Conservation (phyloP, 2,888 invertebrate genomes). For the Melitaea athalia region DNA sequence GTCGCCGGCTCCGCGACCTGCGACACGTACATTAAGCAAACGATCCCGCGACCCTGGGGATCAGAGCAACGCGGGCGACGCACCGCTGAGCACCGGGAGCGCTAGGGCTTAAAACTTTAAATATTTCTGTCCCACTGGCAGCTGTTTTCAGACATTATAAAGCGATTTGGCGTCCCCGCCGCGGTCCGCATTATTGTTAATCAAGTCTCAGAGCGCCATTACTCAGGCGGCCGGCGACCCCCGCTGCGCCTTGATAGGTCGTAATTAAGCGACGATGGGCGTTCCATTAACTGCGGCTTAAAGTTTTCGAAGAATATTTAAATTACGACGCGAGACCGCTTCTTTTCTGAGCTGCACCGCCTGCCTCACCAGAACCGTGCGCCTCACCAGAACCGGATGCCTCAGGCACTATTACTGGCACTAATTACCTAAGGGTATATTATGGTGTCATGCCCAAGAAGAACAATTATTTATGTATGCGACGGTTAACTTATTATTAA, state of each 20-base stretch:
- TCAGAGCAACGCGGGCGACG: conserved; percentile 4
- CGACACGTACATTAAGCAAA: conserved; percentile 37
- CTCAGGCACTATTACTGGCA: too few species aligned
- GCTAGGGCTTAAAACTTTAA: neutral
- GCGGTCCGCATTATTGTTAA: conserved; percentile 3
- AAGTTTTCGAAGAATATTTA: conserved; percentile 20
- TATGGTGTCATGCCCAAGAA: too few species aligned
- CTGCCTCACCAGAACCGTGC: neutral
- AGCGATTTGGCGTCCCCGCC: neutral
- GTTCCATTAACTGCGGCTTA: conserved; percentile 21
- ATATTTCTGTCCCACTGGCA: neutral
- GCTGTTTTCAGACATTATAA: conserved; percentile 5
- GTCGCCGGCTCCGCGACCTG: conserved; percentile 13
- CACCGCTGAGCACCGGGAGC: neutral
- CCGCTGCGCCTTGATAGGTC: conserved; percentile 6
- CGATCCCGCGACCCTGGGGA: conserved; percentile 30
- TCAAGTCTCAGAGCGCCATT: conserved; percentile 3
- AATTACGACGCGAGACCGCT: conserved; percentile 3
- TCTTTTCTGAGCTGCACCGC: neutral
- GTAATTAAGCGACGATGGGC: conserved; percentile 8
- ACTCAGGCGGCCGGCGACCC: conserved; percentile 9
- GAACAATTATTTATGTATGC: too few species aligned
- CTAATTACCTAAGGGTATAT: too few species aligned
- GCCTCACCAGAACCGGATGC: too few species aligned
- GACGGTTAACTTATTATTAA: too few species aligned